Evolutionary conservation across 2,113 vertebrate species (phyloP).

Genomic region (Odocoileus hemionus): DNA sequence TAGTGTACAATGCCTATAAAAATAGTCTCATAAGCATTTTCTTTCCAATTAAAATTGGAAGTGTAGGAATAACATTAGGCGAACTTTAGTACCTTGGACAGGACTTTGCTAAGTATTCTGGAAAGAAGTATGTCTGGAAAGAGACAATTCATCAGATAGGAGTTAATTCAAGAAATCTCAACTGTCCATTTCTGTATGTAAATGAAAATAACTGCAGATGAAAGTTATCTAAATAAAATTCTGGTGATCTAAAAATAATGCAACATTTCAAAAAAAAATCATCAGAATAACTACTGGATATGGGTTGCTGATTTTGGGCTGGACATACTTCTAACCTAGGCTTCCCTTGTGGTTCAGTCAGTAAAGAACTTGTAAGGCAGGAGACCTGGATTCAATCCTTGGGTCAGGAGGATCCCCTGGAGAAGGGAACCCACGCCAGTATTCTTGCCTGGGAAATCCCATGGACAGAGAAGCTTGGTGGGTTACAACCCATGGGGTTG

Average conservation of each 20-base stretch:
- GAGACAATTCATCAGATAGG: background rate
- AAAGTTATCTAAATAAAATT: background rate
- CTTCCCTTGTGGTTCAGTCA: background rate
- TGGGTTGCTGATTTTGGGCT: background rate
- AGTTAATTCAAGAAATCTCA: background rate
- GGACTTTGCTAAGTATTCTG: background rate
- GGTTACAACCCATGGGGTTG: background rate
- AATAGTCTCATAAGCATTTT: background rate
- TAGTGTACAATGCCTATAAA: background rate
- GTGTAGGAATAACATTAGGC: background rate
- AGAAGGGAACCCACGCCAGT: background rate
- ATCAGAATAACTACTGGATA: background rate
- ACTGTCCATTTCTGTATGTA: background rate
- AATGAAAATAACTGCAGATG: background rate
- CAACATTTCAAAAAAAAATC: background rate
- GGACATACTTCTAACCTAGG: background rate
- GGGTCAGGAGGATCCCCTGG: background rate
- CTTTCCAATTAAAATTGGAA: background rate
- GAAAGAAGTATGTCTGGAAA: background rate
- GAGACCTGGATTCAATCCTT: background rate
- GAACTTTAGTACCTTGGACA: background rate
- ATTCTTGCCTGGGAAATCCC: background rate
- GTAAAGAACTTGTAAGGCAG: background rate
- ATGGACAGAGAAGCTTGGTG: background rate
- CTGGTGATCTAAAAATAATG: background rate